Evolutionary conservation across 2,113 vertebrate genomes (phyloP).

Genomic region (Silurus meridionalis): DNA sequence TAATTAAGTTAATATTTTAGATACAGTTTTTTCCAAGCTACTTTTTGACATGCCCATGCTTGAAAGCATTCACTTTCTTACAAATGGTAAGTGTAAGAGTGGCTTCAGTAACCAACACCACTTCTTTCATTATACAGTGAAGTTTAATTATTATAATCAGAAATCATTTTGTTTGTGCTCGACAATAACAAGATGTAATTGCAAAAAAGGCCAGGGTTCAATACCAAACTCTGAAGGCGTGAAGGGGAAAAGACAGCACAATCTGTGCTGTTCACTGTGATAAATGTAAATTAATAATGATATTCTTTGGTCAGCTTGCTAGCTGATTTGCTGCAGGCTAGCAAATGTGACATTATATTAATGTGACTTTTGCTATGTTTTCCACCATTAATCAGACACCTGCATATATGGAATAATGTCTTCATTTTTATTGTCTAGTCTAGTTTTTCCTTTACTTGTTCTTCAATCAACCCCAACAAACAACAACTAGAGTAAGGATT

Average conservation of each 20-base stretch:
- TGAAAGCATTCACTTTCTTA: not conserved
- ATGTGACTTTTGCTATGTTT: too few relatives aligned
- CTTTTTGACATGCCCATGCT: not conserved
- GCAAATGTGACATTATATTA: too few relatives aligned
- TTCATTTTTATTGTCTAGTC: not conserved
- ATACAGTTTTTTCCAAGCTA: not conserved
- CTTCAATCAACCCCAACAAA: not conserved
- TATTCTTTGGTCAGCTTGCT: not conserved
- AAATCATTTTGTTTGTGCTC: not conserved
- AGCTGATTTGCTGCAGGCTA: too few relatives aligned
- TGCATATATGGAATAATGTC: too few relatives aligned
- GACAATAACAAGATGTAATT: not conserved
- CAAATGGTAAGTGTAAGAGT: not conserved
- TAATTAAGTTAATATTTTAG: not conserved
- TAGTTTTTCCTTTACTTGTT: not conserved
- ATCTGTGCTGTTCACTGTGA: not conserved
- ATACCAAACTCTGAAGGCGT: not conserved
- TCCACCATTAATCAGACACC: too few relatives aligned
- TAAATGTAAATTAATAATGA: not conserved
- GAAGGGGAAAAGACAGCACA: not conserved
- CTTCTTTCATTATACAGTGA: not conserved
- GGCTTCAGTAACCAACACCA: not conserved
- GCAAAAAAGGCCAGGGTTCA: not conserved
- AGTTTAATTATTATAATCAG: not conserved
- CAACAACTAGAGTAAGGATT: not conserved